Base-by-base conservation (phyloP, 1,140 invertebrate genomes). In the Caerostris extrusa region DNA sequence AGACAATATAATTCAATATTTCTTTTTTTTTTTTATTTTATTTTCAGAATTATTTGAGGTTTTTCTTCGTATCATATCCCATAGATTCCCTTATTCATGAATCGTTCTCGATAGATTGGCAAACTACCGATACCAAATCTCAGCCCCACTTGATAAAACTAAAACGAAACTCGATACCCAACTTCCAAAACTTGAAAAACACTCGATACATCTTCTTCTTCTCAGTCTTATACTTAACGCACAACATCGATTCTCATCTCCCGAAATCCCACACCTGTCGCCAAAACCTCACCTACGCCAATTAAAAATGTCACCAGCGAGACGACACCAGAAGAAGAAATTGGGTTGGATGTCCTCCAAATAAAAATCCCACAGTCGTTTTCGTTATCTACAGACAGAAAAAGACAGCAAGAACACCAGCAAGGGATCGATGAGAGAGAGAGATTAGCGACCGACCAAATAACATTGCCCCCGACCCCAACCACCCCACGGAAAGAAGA, bases 371-470 rank as follows among this genome's bases (percentile, higher is more conserved):
- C 0, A 8, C 34, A 50, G 19, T 77, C 34, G 10, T 77, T 77
- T 77, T 77, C 71, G 71, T 53, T 77, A 77, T 77, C 34, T 77
- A 34, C 34, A 34, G 34, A 34, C 34, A 34, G 69, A 10, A 8
- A 34, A 34, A 71, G 19, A 34, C 7, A n/a, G 67, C n/a, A 34
- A 71, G 67, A 71, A 60, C 64, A 69, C 64, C 17, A 69, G 34
- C 34, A 34, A 34, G 69, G 69, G 69, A 77, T 77, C 69, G 69
- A 77, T 77, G 69, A 0, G 19, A 71, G 69, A 71, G n/a, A 34
- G 19, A 71, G 69, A 71, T 71, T 71, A 71, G 69, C 69, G 69
- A 71, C 69, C 19, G 69, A 71, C 69, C 19, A 19, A 71, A 71
- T 71, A 71, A 71, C 61, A 34, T 34, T 34, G 50, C 19, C 10